Evolutionary conservation across 2,797 vertebrate species (phyloP), one percentile per base, ranked within the genome.

Genomic region (Luscinia megarhynchos): DNA sequence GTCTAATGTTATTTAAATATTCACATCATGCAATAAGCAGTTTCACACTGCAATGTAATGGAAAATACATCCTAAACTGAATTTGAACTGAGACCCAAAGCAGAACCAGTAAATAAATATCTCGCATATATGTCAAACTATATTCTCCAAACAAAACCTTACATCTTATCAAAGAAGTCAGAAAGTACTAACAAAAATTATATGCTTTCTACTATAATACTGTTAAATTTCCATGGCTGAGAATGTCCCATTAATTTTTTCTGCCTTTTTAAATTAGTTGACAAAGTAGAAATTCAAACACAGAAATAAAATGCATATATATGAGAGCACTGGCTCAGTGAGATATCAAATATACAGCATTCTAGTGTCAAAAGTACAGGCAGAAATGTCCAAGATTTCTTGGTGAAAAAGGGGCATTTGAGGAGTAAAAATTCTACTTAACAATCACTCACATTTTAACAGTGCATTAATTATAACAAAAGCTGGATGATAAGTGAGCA

Each of bases 261-360:
- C 90, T 95, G 95, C 97, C 96, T 96, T 95, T 97, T 96, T 92
- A 97, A 97, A 97, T 97, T 94, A 97, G 96, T 91, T 96, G 97
- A 97, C 94, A 72, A 96, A 97, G 96, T 98, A 97, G 96, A 98
- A 98, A 97, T 97, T 84, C 94, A 97, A 97, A 97, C 95, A 97
- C 93, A 88, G 97, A 96, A 96, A 97, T 96, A 97, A 97, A 98
- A 99, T 98, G 98, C 97, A 97, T 97, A 97, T 96, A 96, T 97
- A 91, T 98, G 91, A 97, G 96, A 97, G 97, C 94, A 96, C 92
- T 97, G 97, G 96, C 95, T 98, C 97, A 96, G 95, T 88, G 69
- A 97, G 96, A 98, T 98, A 98, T 98, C 98, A 98, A 99, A 98
- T 98, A 98, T 98, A 99, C 98, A 98, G 98, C 98, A 98, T 98